Base-by-base conservation (phyloP, 2,797 vertebrate species). In the Lerista edwardsae region DNA sequence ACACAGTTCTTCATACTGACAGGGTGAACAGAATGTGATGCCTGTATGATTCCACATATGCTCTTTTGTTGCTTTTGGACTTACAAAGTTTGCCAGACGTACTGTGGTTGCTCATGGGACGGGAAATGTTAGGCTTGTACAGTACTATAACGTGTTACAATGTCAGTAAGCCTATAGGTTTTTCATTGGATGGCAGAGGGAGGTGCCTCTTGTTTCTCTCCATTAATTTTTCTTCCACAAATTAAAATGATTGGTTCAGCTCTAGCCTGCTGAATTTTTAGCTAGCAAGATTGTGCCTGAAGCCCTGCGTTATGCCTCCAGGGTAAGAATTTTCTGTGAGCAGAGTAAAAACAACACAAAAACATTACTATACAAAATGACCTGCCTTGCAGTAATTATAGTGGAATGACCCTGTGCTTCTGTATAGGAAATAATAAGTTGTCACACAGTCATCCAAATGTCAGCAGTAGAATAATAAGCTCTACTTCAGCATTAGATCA, bases 351-450 rank as follows among this genome's bases (percentile, higher is more conserved):
- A 25, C 5, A 19, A 55, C 51, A 55, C 51, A 14, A 17, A 55
- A 55, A 55, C 15, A 55, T 55, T 31, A 68, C 64, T 85, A 34
- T 69, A 69, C 36, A 75, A 69, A 80, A 81, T 81, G 47, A 44
- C 25, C 10, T 47, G 51, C n/a, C 15, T 34, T 68, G 23, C 7
- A 36, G 23, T 69, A 75, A 85, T 81, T 61, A 69, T 47, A 75
- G 61, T 47, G n/a, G 39, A 68, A 69, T 62, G 79, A 75, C 19
- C 64, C 14, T 34, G 71, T 39, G 23, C n/a, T 27, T 47, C n/a
- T 80, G 72, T 74, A 36, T 31, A 23, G 34, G 23, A 75, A 85
- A 85, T 85, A 80, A 68, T 29, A 80, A 75, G 51, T 84, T 73
- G 61, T 74, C 76, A 74, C 44, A 67, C 69, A 31, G 8, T 47